A percentile compares a stretch with the other conserved stretches of the same genome.
phyloP scores from a whole-genome alignment of 2,888 invertebrate species.

The Drosophila mettleri region DNA sequence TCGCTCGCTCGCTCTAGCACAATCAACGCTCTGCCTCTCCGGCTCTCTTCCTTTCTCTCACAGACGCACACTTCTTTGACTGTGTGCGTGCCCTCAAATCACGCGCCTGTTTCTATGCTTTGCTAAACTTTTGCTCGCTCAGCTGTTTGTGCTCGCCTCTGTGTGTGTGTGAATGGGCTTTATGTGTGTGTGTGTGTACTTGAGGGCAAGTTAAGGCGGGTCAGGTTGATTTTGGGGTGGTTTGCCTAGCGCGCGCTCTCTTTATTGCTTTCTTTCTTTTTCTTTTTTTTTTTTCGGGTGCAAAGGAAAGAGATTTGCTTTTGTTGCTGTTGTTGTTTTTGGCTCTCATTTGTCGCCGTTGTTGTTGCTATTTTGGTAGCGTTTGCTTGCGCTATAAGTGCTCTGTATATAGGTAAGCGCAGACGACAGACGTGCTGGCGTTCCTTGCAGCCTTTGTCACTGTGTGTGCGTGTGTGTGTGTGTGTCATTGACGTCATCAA shows the following conservation, averaged over 20 bases:
- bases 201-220: conserved; percentile 73
- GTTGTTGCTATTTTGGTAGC: conserved; percentile 69
- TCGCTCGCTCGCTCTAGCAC: conserved; percentile 10
- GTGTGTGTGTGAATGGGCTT: conserved; percentile 16
- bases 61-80: neutral
- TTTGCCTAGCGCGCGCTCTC: conserved; percentile 40
- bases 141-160: conserved; percentile 45
- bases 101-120: conserved; percentile 75
- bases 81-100: conserved; percentile 58
- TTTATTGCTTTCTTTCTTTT: no score
- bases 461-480: conserved; percentile 34
- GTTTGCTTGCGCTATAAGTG: conserved; percentile 43
- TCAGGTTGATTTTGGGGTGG: conserved; percentile 69
- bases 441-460: conserved; percentile 27
- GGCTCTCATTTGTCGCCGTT: conserved; percentile 41
- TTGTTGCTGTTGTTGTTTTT: conserved; percentile 35
- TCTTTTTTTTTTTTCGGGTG: conserved; percentile 42
- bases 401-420: conserved; percentile 22
- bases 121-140: conserved; percentile 69
- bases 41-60: neutral
- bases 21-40: neutral
- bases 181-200: conserved; percentile 45
- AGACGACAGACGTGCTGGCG: conserved; percentile 58
- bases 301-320: conserved; percentile 41
- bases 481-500: conserved; percentile 77